Percentiles rank a stretch among this genome's conserved stretches.
Conservation (phyloP, 2,797 vertebrate genomes). For the Buphagus erythrorhynchus region DNA sequence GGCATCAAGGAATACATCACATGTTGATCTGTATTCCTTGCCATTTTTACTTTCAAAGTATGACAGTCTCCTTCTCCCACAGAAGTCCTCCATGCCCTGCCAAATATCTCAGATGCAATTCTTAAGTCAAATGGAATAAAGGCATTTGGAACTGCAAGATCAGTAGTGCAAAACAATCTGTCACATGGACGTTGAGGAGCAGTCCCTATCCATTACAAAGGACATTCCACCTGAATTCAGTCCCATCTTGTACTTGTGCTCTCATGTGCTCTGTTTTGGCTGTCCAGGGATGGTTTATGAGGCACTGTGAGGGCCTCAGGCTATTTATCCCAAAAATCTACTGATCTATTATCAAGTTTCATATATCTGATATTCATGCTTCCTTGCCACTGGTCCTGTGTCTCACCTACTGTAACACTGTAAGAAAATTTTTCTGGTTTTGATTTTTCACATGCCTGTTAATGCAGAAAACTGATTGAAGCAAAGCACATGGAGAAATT, state of each 20-base stretch:
- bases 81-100: neutral
- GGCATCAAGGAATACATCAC: neutral
- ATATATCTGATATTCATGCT: neutral
- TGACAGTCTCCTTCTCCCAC: neutral
- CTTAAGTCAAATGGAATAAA: neutral
- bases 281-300: neutral
- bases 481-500: neutral
- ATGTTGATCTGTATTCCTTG: neutral
- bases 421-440: neutral
- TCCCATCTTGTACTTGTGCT: neutral
- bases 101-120: neutral
- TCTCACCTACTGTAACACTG: neutral
- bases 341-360: neutral
- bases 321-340: neutral
- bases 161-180: neutral
- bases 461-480: neutral
- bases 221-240: neutral
- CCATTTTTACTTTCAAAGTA: neutral
- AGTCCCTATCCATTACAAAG: neutral
- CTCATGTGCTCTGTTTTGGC: neutral
- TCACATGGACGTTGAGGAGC: rapidly evolving
- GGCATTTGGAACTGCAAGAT: neutral
- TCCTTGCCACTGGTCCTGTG: neutral
- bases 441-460: neutral
- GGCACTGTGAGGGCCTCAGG: rapidly evolving